phyloP scores from a whole-genome alignment of 2,797 vertebrate species.

The Anableps anableps region DNA sequence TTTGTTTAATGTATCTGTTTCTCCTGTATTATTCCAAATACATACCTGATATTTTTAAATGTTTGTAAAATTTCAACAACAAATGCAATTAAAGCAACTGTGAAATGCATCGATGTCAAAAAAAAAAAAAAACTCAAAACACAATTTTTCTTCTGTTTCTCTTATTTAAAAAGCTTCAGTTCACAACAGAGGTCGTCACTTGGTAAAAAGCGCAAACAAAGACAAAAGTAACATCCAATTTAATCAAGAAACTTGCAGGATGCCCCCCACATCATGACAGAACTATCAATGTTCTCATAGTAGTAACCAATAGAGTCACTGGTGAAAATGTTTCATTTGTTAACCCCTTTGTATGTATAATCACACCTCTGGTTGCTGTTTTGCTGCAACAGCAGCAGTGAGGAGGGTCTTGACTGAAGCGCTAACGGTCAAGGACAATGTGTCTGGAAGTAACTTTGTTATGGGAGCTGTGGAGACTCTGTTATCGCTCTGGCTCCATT shows the following conservation, averaged over 20 bases:
- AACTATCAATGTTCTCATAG: background rate
- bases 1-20: background rate
- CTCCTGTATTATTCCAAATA: background rate
- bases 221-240: background rate
- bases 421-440: constrained; percentile 76
- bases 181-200: background rate
- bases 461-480: constrained; percentile 79
- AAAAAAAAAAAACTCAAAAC: background rate
- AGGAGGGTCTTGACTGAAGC: constrained; percentile 64
- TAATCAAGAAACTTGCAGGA: background rate
- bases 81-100: background rate
- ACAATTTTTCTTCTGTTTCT: background rate
- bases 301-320: background rate
- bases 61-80: background rate
- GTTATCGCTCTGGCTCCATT: constrained; percentile 80
- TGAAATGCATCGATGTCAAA: background rate
- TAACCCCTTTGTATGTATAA: constrained; percentile 4
- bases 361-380: constrained; percentile 23
- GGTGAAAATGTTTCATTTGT: constrained; percentile 9
- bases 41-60: background rate
- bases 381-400: constrained; percentile 35
- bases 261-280: background rate
- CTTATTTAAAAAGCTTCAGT: background rate
- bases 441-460: constrained; percentile 78
- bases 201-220: background rate